phyloP scores from a whole-genome alignment of 2,113 vertebrate species.

The Kryptolebias marmoratus region DNA sequence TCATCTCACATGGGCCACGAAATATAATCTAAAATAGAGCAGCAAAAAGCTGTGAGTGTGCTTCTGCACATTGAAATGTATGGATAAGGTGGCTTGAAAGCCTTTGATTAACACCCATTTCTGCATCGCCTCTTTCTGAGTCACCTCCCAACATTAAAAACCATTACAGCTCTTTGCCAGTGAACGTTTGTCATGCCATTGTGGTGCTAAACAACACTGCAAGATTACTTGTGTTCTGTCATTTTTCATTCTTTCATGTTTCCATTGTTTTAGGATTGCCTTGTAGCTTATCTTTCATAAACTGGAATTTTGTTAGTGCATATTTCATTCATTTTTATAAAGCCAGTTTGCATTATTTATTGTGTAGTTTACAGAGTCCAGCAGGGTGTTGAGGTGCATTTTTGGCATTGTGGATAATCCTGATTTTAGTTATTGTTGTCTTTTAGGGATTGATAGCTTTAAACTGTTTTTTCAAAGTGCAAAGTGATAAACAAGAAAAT shows the following conservation, averaged over 20 bases:
- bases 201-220: conserved; percentile 39
- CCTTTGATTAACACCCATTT: conserved; percentile 68
- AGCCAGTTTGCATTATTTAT: conserved; percentile 5
- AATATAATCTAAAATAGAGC: conserved; percentile 65
- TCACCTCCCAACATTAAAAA: conserved; percentile 58
- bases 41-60: conserved; percentile 25
- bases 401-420: background rate
- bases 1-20: conserved; percentile 53
- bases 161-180: conserved; percentile 54
- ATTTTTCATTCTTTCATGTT: conserved; percentile 58
- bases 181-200: conserved; percentile 58
- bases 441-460: conserved; percentile 11
- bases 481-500: conserved; percentile 5
- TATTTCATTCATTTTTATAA: conserved; percentile 31
- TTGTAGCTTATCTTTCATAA: conserved; percentile 37
- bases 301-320: conserved; percentile 15
- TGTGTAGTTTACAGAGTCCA: background rate
- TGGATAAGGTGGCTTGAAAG: conserved; percentile 27
- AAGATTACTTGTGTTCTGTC: conserved; percentile 43
- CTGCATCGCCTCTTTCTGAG: conserved; percentile 37
- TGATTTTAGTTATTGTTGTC: conserved; percentile 13
- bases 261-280: conserved; percentile 20
- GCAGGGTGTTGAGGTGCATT: background rate
- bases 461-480: conserved; percentile 11
- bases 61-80: conserved; percentile 25